These are phyloP conservation scores for Emmelina monodactyla DNA, from an alignment of 2,888 invertebrate species.

Conservation along the genomic window DNA sequence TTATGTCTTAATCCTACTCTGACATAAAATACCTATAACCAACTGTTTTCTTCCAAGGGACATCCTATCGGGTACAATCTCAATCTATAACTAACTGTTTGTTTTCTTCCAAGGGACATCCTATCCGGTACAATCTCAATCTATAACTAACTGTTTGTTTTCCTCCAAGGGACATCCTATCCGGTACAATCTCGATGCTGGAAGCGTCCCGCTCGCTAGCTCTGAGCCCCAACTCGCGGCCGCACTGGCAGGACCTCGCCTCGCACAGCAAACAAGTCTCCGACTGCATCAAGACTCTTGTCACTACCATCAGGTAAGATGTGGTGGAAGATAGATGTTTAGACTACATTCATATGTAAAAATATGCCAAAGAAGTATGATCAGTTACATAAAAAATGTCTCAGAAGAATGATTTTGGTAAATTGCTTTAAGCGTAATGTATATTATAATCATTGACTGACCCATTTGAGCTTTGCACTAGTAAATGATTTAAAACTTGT, in stretches of 20 bases:
- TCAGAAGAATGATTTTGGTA: no score
- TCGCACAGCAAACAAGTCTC: constrained; percentile 95
- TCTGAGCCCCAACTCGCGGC: constrained; percentile 87
- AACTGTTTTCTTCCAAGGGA: no score
- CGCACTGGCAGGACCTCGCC: constrained; percentile 94
- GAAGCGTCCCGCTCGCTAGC: constrained; percentile 89
- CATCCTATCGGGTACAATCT: no score
- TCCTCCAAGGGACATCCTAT: constrained; percentile 57
- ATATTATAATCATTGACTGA: neutral
- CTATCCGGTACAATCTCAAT: constrained; percentile 68
- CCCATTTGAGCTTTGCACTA: no score
- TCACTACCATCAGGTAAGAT: constrained; percentile 82
- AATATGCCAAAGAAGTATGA: no score
- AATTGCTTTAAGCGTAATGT: neutral
- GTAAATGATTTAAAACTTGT: neutral
- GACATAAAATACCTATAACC: no score
- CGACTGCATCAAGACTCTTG: constrained; percentile 94
- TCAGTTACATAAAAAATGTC: no score
- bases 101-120: no score
- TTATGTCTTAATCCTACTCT: no score
- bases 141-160: no score
- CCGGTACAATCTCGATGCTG: constrained; percentile 74
- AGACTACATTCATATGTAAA: neutral
- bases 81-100: no score
- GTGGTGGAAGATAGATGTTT: neutral